Conservation (phyloP, 2,888 invertebrate species). For the Ormyrus thymus region DNA sequence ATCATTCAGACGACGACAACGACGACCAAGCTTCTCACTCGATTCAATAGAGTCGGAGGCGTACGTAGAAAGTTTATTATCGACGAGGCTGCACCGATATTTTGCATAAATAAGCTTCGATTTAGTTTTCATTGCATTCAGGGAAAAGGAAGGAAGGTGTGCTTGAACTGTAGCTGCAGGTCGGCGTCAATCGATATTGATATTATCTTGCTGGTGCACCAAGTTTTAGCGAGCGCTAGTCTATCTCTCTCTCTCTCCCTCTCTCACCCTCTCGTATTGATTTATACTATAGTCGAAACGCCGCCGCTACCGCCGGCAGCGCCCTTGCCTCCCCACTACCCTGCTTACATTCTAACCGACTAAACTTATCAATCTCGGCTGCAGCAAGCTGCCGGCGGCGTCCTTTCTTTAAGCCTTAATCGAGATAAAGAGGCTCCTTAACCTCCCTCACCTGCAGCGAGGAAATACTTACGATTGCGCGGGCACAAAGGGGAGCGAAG, state of each 20-base stretch:
- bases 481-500: constrained; percentile 4
- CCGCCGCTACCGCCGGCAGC: neutral
- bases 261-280: constrained; percentile 42
- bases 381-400: neutral
- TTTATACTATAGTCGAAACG: constrained; percentile 43
- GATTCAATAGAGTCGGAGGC: constrained; percentile 2
- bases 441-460: neutral
- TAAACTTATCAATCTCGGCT: neutral
- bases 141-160: neutral
- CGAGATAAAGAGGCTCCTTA: constrained; percentile 35
- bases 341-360: no score
- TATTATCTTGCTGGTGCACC: constrained; percentile 39
- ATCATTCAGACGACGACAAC: constrained; percentile 15
- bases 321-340: neutral
- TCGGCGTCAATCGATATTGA: constrained; percentile 45
- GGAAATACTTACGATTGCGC: neutral
- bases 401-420: constrained; percentile 16
- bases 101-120: neutral
- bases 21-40: constrained; percentile 20
- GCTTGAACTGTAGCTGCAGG: neutral
- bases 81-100: neutral
- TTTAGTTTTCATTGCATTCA: neutral
- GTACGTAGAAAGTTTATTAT: neutral
- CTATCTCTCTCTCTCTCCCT: constrained; percentile 4
- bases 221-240: constrained; percentile 30